Base-by-base conservation (phyloP, 2,797 vertebrate species). In the Anomalospiza imberbis region DNA sequence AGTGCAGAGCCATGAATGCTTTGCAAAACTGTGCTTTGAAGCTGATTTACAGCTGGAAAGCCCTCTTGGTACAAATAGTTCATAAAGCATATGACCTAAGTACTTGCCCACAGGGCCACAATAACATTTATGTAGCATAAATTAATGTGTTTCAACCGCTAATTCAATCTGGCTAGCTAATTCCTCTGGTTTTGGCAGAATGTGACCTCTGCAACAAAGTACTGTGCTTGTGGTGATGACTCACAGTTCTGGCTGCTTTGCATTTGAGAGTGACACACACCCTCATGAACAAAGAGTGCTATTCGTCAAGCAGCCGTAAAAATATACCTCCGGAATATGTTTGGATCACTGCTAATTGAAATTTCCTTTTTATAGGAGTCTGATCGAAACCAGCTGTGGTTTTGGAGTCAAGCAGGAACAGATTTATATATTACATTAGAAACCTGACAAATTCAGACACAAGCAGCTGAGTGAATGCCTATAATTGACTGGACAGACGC, bases 41-140 rank as follows among this genome's bases (percentile, higher is more conserved):
- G 50, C 38, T 94, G 97, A 98, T 97, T 97, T 97, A 97, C 26
- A 25, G 76, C 95, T 94, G 68, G 44, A 91, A 96, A 94, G 72
- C 84, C 73, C 89, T 97, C 95, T 88, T 89, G 88, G 74, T 96
- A 96, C 96, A 97, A 96, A 97, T 94, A 97, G 97, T 96, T 97
- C 95, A 84, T 96, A 97, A 98, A 98, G 94, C 95, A 95, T 96
- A 67, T 94, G 96, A 97, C 97, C 97, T 97, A 96, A 95, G 94
- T 87, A 85, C 94, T 97, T 97, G 95, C 97, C 97, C 97, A 97
- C 48, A 91, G 97, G 97, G 97, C 97, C 97, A 97, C 96, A 97
- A 97, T 97, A 98, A 98, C 97, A 98, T 98, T 98, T 98, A 97
- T 96, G 96, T 96, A 98, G 96, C 95, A 98, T 97, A 97, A 97